Conservation (phyloP, 2,113 vertebrate species). For the Hippocampus abdominalis region DNA sequence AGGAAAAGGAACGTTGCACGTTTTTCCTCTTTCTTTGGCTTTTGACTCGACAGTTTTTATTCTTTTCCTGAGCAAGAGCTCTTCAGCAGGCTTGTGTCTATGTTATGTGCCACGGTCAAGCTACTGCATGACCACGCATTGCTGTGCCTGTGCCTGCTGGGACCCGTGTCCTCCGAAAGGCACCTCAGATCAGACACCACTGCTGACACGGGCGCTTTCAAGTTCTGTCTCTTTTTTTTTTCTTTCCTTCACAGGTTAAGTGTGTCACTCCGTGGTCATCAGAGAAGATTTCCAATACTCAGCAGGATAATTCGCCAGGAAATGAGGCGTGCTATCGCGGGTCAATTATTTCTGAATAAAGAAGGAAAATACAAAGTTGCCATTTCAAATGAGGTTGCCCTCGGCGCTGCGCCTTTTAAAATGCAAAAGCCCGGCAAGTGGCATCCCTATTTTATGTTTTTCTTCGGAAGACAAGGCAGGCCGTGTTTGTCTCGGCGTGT, state of each 20-base stretch:
- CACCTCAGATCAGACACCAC: background rate
- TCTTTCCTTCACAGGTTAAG: background rate
- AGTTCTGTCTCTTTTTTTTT: background rate
- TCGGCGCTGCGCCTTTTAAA: conserved; percentile 6
- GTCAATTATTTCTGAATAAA: conserved; percentile 2
- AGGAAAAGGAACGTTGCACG: background rate
- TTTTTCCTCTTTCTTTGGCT: background rate
- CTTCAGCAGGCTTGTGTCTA: background rate
- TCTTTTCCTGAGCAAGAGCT: background rate
- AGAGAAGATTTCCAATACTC: background rate
- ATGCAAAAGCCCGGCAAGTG: conserved; percentile 12
- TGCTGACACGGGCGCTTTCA: background rate
- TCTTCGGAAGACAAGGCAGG: conserved; percentile 15
- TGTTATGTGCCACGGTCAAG: background rate
- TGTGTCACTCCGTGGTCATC: background rate
- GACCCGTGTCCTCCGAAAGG: background rate
- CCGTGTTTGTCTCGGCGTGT: conserved; percentile 36
- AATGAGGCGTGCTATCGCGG: background rate
- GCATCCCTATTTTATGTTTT: conserved; percentile 13
- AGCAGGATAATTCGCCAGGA: background rate
- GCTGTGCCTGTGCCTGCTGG: background rate
- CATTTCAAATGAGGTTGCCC: background rate
- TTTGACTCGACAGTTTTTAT: background rate
- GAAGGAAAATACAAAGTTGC: background rate
- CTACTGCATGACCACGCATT: background rate